A percentile compares a stretch with the other conserved stretches of the same genome.
Conservation (phyloP, 2,113 vertebrate species). For the Odontesthes bonariensis region DNA sequence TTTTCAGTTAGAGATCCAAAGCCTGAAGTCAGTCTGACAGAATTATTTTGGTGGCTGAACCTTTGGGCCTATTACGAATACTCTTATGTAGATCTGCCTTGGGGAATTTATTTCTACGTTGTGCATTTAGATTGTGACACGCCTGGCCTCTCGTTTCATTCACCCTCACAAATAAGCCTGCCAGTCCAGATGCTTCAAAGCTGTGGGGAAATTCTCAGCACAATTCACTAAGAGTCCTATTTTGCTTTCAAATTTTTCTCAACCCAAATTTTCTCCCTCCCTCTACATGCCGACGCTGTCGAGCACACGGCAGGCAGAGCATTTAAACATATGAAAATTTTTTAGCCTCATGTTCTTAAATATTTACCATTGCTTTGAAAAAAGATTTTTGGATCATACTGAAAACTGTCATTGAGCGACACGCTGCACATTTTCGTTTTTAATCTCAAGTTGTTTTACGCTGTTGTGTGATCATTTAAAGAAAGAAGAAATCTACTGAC, state of each 20-base stretch:
- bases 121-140: slow-evolving; percentile 65
- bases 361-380: no score
- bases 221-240: not conserved
- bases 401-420: no score
- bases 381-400: no score
- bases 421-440: no score
- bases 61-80: slow-evolving; percentile 66
- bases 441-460: no score
- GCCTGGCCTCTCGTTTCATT: slow-evolving; percentile 60
- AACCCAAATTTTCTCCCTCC: not conserved
- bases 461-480: no score
- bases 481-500: no score
- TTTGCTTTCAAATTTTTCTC: slow-evolving; percentile 14
- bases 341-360: no score
- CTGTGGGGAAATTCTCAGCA: not conserved
- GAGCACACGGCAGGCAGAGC: no score
- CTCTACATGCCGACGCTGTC: no score
- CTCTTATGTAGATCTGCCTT: slow-evolving; percentile 71
- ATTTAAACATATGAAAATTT: no score
- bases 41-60: slow-evolving; percentile 70
- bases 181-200: slow-evolving; percentile 16
- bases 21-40: slow-evolving; percentile 64
- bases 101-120: slow-evolving; percentile 64
- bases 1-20: slow-evolving; percentile 56
- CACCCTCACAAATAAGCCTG: slow-evolving; percentile 54